phyloP scores from a whole-genome alignment of 2,888 invertebrate genomes.

The Coronaproctus castanopsis region DNA sequence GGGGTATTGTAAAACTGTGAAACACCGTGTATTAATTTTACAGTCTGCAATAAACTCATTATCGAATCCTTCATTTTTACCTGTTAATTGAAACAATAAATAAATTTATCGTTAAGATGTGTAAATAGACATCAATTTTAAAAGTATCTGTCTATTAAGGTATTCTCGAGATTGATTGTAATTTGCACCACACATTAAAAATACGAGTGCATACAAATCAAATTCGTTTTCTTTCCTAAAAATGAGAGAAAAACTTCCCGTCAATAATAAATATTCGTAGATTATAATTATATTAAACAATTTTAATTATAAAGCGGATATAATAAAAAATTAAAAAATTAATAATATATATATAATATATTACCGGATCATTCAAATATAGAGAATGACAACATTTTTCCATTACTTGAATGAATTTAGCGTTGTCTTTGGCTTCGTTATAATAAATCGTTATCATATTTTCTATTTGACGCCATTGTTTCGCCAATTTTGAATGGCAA shows the following conservation, averaged over 20 bases:
- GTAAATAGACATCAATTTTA: no score
- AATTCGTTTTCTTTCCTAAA: no score
- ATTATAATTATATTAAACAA: no score
- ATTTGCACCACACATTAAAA: no score
- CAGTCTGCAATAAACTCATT: constrained; percentile 71
- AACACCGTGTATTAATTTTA: constrained; percentile 78
- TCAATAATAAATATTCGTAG: no score
- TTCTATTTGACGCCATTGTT: constrained; percentile 65
- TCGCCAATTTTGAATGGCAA: constrained; percentile 56
- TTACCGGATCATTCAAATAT: constrained; percentile 69
- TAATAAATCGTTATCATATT: constrained; percentile 82
- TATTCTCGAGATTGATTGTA: no score
- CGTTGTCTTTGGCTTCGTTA: constrained; percentile 88
- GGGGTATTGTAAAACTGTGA: constrained; percentile 93
- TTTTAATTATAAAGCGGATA: no score
- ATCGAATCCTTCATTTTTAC: constrained; percentile 76
- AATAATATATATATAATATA: no score
- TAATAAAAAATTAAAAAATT: not conserved
- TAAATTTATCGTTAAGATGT: no score
- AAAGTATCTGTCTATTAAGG: no score
- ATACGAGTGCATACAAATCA: no score
- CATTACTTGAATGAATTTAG: constrained; percentile 81
- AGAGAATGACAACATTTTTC: constrained; percentile 87
- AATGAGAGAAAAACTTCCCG: no score
- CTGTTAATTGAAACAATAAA: constrained; percentile 25